Evolutionary conservation across 2,797 vertebrate genomes (phyloP).

Genomic region (Numenius phaeopus): DNA sequence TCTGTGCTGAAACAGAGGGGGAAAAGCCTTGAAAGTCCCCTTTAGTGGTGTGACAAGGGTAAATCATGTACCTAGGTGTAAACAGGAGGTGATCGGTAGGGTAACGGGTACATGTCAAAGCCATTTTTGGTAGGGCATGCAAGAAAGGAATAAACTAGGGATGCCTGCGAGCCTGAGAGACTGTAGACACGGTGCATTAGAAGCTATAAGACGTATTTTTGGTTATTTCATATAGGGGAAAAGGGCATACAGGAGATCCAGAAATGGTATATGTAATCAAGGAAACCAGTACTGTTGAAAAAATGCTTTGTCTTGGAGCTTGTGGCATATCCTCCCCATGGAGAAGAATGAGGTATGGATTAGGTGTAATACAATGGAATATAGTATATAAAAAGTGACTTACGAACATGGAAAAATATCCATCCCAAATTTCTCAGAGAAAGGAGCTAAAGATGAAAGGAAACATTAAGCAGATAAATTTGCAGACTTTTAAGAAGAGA

Average conservation of each 20-base stretch:
- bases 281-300: not conserved
- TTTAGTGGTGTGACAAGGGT: not conserved
- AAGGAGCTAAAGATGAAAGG: not conserved
- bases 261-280: not conserved
- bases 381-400: not conserved
- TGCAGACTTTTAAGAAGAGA: not conserved
- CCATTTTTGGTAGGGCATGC: not conserved
- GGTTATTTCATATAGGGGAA: not conserved
- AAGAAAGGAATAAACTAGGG: not conserved
- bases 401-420: not conserved
- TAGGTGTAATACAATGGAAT: not conserved
- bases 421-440: not conserved
- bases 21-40: not conserved
- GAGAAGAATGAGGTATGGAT: not conserved
- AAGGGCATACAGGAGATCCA: not conserved
- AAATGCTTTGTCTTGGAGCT: not conserved
- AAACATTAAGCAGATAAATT: constrained; percentile 26
- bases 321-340: not conserved
- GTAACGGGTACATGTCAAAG: not conserved
- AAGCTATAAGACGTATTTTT: not conserved
- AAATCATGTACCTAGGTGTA: not conserved
- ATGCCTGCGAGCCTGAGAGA: not conserved
- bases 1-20: not conserved
- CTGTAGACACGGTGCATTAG: not conserved
- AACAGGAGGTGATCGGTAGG: not conserved